Conservation (phyloP, 2,797 vertebrate species). For the Phataginus tetradactyla region DNA sequence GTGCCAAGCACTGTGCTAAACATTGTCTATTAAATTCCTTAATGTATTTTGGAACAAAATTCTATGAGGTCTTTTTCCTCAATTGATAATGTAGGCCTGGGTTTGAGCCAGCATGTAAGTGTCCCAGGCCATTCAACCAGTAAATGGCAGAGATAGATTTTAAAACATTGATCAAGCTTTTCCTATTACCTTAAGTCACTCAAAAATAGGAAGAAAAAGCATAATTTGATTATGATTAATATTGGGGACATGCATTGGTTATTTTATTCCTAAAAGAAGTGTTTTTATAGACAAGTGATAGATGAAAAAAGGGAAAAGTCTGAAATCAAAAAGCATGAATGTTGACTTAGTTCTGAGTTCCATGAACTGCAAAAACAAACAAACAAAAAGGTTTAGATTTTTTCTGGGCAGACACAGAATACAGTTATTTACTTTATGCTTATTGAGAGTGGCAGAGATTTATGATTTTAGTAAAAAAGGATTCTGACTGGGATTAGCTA, state of each 20-base stretch:
- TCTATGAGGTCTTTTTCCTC: neutral
- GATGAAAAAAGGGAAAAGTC: neutral
- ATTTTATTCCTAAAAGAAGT: neutral
- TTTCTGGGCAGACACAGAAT: neutral
- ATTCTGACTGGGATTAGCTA: slow-evolving; percentile 65
- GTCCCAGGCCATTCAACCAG: neutral
- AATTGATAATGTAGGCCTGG: neutral
- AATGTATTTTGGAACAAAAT: neutral
- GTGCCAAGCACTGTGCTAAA: neutral
- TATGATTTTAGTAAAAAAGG: neutral
- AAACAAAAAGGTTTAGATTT: neutral
- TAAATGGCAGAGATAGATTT: neutral
- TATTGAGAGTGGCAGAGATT: neutral
- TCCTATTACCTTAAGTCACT: neutral
- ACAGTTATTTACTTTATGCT: slow-evolving; percentile 32
- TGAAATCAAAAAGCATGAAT: neutral
- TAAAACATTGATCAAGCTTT: neutral
- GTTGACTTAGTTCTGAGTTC: neutral
- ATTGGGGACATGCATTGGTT: neutral
- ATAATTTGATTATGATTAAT: neutral
- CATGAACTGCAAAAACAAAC: neutral
- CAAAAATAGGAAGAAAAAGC: neutral
- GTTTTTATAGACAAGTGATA: neutral
- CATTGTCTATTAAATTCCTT: neutral
- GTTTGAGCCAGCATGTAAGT: neutral